A percentile compares a stretch with the other conserved stretches of the same genome.
Evolutionary conservation across 2,888 invertebrate genomes (phyloP).

Genomic region (Microchrysa polita): DNA sequence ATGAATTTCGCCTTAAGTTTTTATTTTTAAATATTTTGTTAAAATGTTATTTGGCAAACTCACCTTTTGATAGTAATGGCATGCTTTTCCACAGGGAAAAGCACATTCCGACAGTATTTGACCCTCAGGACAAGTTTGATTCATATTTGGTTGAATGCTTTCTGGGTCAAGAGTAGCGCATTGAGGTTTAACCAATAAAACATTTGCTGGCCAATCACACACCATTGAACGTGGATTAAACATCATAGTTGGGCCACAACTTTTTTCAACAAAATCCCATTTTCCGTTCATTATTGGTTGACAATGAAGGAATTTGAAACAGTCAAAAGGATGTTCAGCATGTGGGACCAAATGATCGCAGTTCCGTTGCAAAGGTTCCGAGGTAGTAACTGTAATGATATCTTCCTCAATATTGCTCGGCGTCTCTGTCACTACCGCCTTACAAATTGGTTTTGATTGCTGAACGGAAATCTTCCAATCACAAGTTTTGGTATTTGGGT

Average conservation of each 20-base stretch:
- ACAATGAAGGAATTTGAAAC: slow-evolving; percentile 74
- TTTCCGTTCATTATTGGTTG: slow-evolving; percentile 60
- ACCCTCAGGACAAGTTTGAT: slow-evolving; percentile 62
- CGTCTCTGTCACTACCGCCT: slow-evolving; percentile 55
- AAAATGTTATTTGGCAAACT: slow-evolving; percentile 30
- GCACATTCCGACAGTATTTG: slow-evolving; percentile 75
- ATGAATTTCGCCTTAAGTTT: too few relatives aligned
- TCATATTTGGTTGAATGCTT: slow-evolving; percentile 43
- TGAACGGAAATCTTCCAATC: slow-evolving; percentile 69
- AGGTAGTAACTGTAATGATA: not conserved
- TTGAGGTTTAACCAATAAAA: slow-evolving; percentile 67
- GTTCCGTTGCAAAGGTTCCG: not conserved
- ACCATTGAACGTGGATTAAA: slow-evolving; percentile 70
- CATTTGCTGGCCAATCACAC: slow-evolving; percentile 70
- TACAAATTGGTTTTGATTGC: slow-evolving; percentile 69
- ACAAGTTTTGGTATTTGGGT: slow-evolving; percentile 69
- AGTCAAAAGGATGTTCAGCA: slow-evolving; percentile 69
- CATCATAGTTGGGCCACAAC: slow-evolving; percentile 69
- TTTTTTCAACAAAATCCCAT: slow-evolving; percentile 66
- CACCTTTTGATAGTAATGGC: slow-evolving; percentile 71
- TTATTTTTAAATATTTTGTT: too few relatives aligned
- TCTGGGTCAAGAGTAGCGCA: slow-evolving; percentile 61
- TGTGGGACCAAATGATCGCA: slow-evolving; percentile 66
- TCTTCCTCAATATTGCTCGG: slow-evolving; percentile 5
- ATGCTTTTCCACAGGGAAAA: slow-evolving; percentile 76